These are phyloP conservation scores for Tyto alba DNA, from an alignment of 2,113 vertebrate species.

Conservation along the genomic window DNA sequence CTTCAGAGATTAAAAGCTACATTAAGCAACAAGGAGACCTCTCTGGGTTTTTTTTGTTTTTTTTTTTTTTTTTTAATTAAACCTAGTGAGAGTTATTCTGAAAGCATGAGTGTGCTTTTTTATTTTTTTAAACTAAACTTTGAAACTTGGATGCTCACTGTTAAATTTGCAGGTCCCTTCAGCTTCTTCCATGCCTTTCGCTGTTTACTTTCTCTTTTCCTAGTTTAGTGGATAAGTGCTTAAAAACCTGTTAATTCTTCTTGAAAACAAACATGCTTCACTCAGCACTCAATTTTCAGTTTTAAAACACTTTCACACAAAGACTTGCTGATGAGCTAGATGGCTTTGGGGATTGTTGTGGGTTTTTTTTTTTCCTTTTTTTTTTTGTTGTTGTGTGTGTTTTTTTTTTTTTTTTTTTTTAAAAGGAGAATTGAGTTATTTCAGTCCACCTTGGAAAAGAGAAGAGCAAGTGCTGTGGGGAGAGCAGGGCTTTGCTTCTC, in stretches of 20 bases:
- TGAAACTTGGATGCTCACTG: background rate
- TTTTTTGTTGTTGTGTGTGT: background rate
- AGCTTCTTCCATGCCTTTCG: background rate
- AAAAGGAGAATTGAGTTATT: background rate
- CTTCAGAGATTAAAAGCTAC: background rate
- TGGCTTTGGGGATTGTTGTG: background rate
- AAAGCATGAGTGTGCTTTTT: background rate
- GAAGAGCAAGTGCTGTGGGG: rapidly evolving
- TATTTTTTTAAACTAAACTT: background rate
- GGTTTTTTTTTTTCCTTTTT: background rate
- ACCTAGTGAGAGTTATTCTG: background rate
- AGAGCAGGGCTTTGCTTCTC: background rate
- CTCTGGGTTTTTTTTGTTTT: too few species aligned
- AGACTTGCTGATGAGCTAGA: background rate
- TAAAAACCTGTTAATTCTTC: background rate
- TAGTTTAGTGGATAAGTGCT: background rate
- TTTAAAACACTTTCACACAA: background rate
- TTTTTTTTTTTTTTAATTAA: background rate
- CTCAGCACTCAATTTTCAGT: background rate
- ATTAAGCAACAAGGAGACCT: background rate
- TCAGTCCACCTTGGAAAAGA: background rate
- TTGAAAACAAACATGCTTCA: background rate
- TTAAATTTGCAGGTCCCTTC: background rate
- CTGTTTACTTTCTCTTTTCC: background rate
- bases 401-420: background rate